Evolutionary conservation across 2,888 invertebrate species (phyloP).

Genomic region (Pocota personata): DNA sequence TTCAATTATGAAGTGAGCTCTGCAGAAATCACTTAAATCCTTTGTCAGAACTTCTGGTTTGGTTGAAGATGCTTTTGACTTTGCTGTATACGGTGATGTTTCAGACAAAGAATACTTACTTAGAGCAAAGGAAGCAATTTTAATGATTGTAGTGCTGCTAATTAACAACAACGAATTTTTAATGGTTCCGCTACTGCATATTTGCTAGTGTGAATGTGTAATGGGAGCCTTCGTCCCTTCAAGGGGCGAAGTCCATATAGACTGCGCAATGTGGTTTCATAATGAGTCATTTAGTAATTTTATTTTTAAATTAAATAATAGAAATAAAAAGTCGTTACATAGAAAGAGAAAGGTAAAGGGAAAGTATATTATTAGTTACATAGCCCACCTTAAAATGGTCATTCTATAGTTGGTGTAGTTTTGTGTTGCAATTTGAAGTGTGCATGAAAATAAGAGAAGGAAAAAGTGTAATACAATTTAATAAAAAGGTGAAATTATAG

Average conservation of each 20-base stretch:
- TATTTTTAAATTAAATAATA: not conserved
- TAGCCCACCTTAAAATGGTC: slow-evolving; percentile 63
- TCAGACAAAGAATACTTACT: not conserved
- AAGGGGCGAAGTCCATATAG: not conserved
- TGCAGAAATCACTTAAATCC: no score
- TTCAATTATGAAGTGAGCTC: not conserved
- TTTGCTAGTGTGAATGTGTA: not conserved
- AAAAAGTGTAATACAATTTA: not conserved
- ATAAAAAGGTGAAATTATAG: not conserved
- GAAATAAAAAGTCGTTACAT: not conserved
- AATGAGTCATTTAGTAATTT: no score
- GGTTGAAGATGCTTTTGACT: not conserved
- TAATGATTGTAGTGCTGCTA: not conserved
- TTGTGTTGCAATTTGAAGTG: slow-evolving; percentile 39
- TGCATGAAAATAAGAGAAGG: slow-evolving; percentile 57
- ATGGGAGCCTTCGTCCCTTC: not conserved
- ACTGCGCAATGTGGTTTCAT: no score
- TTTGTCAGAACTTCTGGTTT: no score
- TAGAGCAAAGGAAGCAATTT: not conserved
- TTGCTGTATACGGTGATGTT: not conserved
- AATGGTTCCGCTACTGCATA: not conserved
- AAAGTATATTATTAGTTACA: not conserved
- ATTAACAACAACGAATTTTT: not conserved
- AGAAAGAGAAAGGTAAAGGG: not conserved
- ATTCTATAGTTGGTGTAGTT: slow-evolving; percentile 41